These are phyloP conservation scores for Mastacembelus armatus DNA, from an alignment of 2,797 vertebrate species.

Conservation along the genomic window DNA sequence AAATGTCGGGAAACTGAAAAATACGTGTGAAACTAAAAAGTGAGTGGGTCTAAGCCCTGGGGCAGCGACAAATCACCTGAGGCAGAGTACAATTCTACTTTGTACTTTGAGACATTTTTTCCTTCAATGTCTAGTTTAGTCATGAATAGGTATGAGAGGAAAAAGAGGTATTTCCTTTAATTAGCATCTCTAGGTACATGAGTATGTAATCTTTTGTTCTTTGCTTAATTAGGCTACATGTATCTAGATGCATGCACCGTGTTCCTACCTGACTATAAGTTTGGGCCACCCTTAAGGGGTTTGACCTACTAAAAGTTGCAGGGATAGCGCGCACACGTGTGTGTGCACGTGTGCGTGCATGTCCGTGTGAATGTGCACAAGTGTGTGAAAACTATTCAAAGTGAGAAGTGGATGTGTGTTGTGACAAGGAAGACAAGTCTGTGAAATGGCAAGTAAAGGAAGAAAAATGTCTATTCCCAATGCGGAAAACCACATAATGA, in stretches of 20 bases:
- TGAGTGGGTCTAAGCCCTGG: constrained; percentile 64
- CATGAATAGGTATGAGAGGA: constrained; percentile 82
- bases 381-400: constrained; percentile 44
- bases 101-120: constrained; percentile 70
- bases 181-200: constrained; percentile 74
- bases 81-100: constrained; percentile 74
- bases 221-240: constrained; percentile 77
- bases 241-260: constrained; percentile 73
- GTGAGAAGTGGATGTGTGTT: constrained; percentile 41
- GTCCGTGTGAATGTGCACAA: neutral
- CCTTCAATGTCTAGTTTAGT: constrained; percentile 74
- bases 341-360: neutral
- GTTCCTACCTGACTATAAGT: constrained; percentile 77
- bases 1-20: constrained; percentile 38
- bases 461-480: constrained; percentile 71
- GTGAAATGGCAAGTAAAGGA: constrained; percentile 61
- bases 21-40: constrained; percentile 49
- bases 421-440: constrained; percentile 59
- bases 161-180: constrained; percentile 81
- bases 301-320: constrained; percentile 81
- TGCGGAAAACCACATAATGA: constrained; percentile 66
- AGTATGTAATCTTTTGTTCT: constrained; percentile 80
- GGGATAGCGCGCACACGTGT: constrained; percentile 16
- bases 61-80: constrained; percentile 74
- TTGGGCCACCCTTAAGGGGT: constrained; percentile 77